phyloP scores from a whole-genome alignment of 1,140 invertebrate genomes.

The Pinna nobilis region DNA sequence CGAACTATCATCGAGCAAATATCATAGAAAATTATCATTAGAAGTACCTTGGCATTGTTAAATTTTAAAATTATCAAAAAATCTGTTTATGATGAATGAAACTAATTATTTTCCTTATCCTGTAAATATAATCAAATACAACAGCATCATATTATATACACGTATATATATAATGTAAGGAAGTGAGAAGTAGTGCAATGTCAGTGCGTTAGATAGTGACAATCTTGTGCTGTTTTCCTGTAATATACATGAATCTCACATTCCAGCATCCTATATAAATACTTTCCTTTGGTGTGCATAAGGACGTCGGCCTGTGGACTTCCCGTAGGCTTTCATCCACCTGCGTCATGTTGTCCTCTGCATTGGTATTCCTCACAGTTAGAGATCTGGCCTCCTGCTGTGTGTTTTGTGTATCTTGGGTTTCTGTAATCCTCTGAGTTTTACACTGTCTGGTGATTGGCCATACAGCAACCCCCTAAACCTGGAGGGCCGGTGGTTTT shows the following conservation, averaged over 20 bases:
- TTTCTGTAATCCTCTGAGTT: neutral
- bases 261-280: slow-evolving; percentile 30
- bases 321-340: slow-evolving; percentile 13
- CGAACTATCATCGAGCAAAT: too few species aligned
- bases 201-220: neutral
- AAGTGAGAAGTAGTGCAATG: too few species aligned
- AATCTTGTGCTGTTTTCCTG: neutral
- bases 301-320: slow-evolving; percentile 25
- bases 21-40: too few species aligned
- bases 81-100: too few species aligned
- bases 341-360: slow-evolving; percentile 12
- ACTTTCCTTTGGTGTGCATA: slow-evolving; percentile 32
- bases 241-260: slow-evolving; percentile 23
- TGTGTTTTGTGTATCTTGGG: slow-evolving; percentile 10
- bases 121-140: too few species aligned
- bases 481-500: slow-evolving; percentile 24
- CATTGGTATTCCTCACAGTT: neutral
- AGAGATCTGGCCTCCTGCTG: slow-evolving; percentile 4
- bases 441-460: slow-evolving; percentile 20
- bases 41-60: too few species aligned
- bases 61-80: too few species aligned
- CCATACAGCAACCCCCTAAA: slow-evolving; percentile 13
- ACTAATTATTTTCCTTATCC: too few species aligned
- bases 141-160: too few species aligned
- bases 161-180: too few species aligned